Percentiles rank a stretch among this genome's conserved stretches.
phyloP scores from a whole-genome alignment of 2,797 vertebrate genomes.

The Rhabdophis nuchalis region DNA sequence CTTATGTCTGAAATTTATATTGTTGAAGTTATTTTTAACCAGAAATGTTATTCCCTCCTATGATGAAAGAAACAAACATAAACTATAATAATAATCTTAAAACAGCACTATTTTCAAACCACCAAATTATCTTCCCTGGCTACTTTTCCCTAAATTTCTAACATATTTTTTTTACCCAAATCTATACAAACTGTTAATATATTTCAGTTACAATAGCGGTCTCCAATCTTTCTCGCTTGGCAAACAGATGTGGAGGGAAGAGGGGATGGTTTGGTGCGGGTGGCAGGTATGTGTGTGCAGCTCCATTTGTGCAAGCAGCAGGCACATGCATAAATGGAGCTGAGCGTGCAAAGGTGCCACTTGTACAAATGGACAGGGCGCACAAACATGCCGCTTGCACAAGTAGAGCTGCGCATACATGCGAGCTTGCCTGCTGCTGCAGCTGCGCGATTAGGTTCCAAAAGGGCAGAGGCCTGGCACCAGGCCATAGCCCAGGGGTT shows the following conservation, averaged over 20 bases:
- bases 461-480: neutral
- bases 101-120: neutral
- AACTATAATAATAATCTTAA: neutral
- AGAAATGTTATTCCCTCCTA: neutral
- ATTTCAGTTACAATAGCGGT: neutral
- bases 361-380: too few relatives aligned
- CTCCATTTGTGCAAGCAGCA: too few relatives aligned
- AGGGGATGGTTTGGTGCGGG: neutral
- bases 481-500: neutral
- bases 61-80: neutral
- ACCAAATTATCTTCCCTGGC: neutral
- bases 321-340: too few relatives aligned
- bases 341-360: too few relatives aligned
- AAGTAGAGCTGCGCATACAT: neutral
- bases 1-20: neutral
- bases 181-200: neutral
- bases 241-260: too few relatives aligned
- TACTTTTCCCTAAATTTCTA: neutral
- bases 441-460: fast-evolving
- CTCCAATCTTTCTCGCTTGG: neutral
- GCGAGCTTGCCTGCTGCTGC: neutral
- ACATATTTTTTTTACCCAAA: neutral
- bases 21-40: neutral
- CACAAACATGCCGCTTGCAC: neutral
- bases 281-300: neutral